Base-by-base conservation (phyloP, 1,140 invertebrate species). In the Gonioctena quinquepunctata region DNA sequence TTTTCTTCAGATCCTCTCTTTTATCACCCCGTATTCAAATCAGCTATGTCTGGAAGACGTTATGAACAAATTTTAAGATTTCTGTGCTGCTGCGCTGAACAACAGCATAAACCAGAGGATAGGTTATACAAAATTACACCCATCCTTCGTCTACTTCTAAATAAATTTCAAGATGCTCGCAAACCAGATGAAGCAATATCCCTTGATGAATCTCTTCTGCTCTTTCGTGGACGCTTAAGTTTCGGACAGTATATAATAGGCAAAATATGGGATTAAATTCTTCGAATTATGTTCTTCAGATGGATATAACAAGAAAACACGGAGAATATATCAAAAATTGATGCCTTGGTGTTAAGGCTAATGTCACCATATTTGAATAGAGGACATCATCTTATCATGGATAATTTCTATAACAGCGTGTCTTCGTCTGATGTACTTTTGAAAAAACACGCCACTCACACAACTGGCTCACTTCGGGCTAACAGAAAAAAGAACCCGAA, bases 1-100 rank as follows among this genome's bases (percentile, higher is more conserved):
- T n/a, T n/a, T n/a, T n/a, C n/a, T 56, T 22, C 72, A 7, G 69
- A 80, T 73, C 52, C 66, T 21, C 59, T 79, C 60, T 72, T 79
- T 73, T 80, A 76, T 67, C 77, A 78, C 33, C 75, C 78, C 21
- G 68, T 75, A 67, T 80, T 80, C 76, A 66, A n/a, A 5, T 73
- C 68, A 60, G 21, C 67, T 28, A 76, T 79, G 76, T 78, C 75
- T 66, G 76, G 73, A 25, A 62, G 77, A 54, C 66, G 77, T 62
- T 78, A 71, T 74, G 75, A 80, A 54, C 74, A 80, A 75, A 66
- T 79, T 26, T 69, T 79, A 62, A 70, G 74, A 66, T n/a, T n/a
- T n/a, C n/a, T n/a, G n/a, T n/a, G n/a, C n/a, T n/a, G n/a, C n/a
- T 79, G 77, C 59, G 33, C 78, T 49, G 76, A n/a, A n/a, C n/a